These are phyloP conservation scores for Anser cygnoides DNA, from an alignment of 2,113 vertebrate species.

Conservation along the genomic window DNA sequence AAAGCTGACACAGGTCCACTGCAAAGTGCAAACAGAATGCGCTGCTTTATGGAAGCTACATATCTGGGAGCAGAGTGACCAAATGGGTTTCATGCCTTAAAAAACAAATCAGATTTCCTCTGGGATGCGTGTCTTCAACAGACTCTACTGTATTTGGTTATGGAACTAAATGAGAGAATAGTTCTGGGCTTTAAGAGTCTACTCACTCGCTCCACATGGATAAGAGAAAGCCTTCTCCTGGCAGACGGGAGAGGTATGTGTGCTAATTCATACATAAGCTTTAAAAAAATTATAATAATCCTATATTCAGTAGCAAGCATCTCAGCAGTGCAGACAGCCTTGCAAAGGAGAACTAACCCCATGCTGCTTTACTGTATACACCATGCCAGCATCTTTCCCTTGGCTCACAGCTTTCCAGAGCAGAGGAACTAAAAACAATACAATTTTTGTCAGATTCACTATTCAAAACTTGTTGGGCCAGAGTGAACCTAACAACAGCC, in stretches of 20 bases:
- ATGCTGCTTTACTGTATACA: constrained; percentile 64
- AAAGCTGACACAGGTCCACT: constrained; percentile 35
- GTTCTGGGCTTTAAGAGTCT: constrained; percentile 41
- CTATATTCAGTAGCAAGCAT: constrained; percentile 64
- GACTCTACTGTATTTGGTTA: constrained; percentile 31
- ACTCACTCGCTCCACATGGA: background rate
- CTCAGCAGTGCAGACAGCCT: constrained; percentile 62
- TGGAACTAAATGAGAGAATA: constrained; percentile 29
- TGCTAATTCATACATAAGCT: constrained; percentile 35
- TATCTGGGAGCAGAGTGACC: constrained; percentile 25
- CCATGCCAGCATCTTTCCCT: constrained; percentile 62
- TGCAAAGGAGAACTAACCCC: constrained; percentile 63
- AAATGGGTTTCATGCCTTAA: constrained; percentile 18
- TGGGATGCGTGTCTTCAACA: constrained; percentile 27
- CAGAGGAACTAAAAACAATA: constrained; percentile 59
- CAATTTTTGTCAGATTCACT: constrained; percentile 65
- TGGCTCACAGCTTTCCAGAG: constrained; percentile 59
- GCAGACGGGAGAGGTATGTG: constrained; percentile 41
- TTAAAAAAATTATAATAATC: constrained; percentile 46
- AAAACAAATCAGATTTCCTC: constrained; percentile 29
- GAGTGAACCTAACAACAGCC: constrained; percentile 54
- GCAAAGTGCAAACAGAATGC: constrained; percentile 38
- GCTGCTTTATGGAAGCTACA: constrained; percentile 24
- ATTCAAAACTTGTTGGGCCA: constrained; percentile 47
- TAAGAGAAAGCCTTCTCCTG: constrained; percentile 49